Base-by-base conservation (phyloP, 2,797 vertebrate genomes). In the Gastrophryne carolinensis region DNA sequence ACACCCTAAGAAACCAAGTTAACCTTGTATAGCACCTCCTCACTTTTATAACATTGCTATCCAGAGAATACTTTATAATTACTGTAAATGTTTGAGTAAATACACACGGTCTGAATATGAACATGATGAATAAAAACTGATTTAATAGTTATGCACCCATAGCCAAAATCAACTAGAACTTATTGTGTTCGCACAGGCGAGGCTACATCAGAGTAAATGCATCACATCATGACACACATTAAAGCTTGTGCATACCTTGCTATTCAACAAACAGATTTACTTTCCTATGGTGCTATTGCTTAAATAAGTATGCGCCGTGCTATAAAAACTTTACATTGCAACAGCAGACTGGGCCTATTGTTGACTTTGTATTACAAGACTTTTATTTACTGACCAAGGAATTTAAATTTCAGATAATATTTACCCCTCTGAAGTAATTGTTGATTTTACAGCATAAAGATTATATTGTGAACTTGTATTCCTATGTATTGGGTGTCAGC, bases 331-430 rank as follows among this genome's bases (percentile, higher is more conserved):
- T 39, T 15, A 52, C 19, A 64, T 64, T 65, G 63, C 35, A 65
- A 72, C 21, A 65, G 52, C 35, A 19, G 56, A 65, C 41, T 29
- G 53, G 41, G 21, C n/a, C 23, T 41, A 39, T 66, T 78, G 56
- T 78, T 64, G 63, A 64, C 30, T 72, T 53, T 72, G 66, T 72
- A 57, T 66, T 64, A 47, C 39, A 24, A 65, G 52, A 37, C 30
- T 72, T 50, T 72, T 78, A 72, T 72, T 72, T 72, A 72, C 41
- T 78, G 75, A 66, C 75, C 53, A 50, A 60, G 61, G 61, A 66
- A 78, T 78, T 78, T 72, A 65, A 78, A 72, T 72, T 72, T 78
- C 41, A 58, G 35, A 47, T 70, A 77, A 77, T 77, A 77, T 78
- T 78, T 78, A 72, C 68, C 41, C 23, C 61, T 4, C 39, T 78